Evolutionary conservation across 2,113 vertebrate genomes (phyloP).

Genomic region (Otus sunia): DNA sequence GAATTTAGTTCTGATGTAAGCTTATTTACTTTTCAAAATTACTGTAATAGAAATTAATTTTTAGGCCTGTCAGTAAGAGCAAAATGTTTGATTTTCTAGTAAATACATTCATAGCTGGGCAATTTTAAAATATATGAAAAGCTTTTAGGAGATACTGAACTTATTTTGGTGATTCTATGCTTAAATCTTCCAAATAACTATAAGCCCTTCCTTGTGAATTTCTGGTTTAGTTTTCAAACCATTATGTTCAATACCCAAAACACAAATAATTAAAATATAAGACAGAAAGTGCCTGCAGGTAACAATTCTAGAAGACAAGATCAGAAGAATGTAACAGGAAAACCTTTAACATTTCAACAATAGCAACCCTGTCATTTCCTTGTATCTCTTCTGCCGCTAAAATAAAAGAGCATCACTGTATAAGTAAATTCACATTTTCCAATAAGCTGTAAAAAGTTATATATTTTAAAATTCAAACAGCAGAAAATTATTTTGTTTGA

Average conservation of each 20-base stretch:
- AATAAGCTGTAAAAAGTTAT: not conserved
- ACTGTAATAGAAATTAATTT: not conserved
- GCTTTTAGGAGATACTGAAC: not conserved
- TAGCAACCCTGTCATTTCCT: not conserved
- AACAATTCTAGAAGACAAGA: not conserved
- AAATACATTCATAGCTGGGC: not conserved
- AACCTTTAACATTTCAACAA: not conserved
- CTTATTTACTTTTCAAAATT: not conserved
- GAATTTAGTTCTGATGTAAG: not conserved
- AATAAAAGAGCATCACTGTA: not conserved
- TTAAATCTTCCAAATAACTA: not conserved
- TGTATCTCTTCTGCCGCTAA: not conserved
- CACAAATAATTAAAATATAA: not conserved
- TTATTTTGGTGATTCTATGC: not conserved
- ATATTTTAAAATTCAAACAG: not conserved
- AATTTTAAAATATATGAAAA: not conserved
- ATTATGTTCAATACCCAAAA: not conserved
- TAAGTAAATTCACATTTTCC: not conserved
- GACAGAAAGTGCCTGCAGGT: not conserved
- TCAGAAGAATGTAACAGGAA: not conserved
- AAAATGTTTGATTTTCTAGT: not conserved
- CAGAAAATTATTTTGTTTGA: not conserved
- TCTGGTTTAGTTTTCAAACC: not conserved
- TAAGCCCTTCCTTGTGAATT: not conserved
- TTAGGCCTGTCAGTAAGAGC: not conserved